Percentiles rank a stretch among this genome's conserved stretches.
Evolutionary conservation across 2,113 vertebrate species (phyloP).

Genomic region (Ovis canadensis): DNA sequence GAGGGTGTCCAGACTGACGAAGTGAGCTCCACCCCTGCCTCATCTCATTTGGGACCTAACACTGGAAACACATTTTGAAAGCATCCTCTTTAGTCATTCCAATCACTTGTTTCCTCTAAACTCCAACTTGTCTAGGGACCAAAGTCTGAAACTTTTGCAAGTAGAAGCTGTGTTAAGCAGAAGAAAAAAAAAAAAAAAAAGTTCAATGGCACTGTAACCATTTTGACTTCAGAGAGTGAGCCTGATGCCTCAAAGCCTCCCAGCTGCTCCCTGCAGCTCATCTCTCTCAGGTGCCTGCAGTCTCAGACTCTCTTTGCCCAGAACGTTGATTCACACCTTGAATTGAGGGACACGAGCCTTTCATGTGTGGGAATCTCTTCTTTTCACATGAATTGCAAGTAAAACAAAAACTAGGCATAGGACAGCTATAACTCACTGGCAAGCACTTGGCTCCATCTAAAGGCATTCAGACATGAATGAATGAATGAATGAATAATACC

Average conservation of each 20-base stretch:
- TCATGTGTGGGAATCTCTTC: not conserved
- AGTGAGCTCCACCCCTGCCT: not conserved
- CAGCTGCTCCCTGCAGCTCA: not conserved
- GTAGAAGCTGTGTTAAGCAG: not conserved
- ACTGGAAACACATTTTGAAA: constrained; percentile 29
- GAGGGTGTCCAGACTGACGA: not conserved
- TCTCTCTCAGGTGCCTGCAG: not conserved
- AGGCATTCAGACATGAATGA: not conserved
- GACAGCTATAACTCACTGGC: not conserved
- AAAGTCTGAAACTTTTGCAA: constrained; percentile 14
- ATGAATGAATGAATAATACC: not conserved
- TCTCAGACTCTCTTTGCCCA: not conserved
- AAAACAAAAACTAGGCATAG: not conserved
- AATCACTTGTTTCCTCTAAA: constrained; percentile 43
- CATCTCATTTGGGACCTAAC: not conserved
- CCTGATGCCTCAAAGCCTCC: not conserved
- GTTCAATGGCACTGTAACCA: not conserved
- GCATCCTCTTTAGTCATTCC: constrained; percentile 22
- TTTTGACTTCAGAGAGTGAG: constrained; percentile 31
- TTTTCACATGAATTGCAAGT: not conserved
- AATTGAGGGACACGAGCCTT: not conserved
- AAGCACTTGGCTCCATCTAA: not conserved
- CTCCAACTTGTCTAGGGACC: constrained; percentile 25
- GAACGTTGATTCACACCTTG: not conserved
- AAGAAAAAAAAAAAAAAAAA: not conserved